Evolutionary conservation across 2,113 vertebrate species (phyloP), one percentile per base, ranked within the genome.

Genomic region (Hiodon alosoides): DNA sequence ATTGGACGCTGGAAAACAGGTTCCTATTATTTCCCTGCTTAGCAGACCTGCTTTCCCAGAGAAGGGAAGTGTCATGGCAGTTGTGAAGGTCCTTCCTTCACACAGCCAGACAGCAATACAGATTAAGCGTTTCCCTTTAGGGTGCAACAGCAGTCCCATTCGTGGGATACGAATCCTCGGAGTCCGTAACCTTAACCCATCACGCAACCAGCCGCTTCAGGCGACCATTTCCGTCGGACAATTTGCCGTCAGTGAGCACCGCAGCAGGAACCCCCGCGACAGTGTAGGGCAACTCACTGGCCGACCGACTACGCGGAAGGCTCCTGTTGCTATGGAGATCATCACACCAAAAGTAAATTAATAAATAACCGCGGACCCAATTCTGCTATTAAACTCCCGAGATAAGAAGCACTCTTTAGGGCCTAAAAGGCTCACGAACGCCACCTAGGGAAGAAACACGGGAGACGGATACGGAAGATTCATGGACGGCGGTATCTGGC

Each of bases 251-350:
- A 57, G 46, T 17, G 47, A 31, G 68, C 68, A 4, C n/a, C 60
- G 54, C 31, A 7, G 17, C 14, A 11, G 31, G 76, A 47, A 8
- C 46, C 76, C 54, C 4, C 2, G 2, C 54, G 16, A 72, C 6
- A 10, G 7, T 48, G 48, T n/a, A 10, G 57, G 11, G 46, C 47
- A 14, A 54, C 53, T 72, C 13, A 57, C 61, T 10, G 9, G 54
- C 51, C 51, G 60, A 4, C 68, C 11, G 47, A 57, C 46, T 54
- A 31, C 11, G 11, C 4, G n/a, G 11, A 50, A 4, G 46, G 13
- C 57, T 70, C 55, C 48, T 4, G 72, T 75, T 67, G 64, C 77
- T 68, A 72, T 59, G 55, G 77, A 46, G 62, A 78, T 48, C 11
- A 14, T 55, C 50, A 73, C 16, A 53, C 71, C 7, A 14, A 67